Base-by-base conservation (phyloP, 2,888 invertebrate species). In the Meiosimyza decipiens region DNA sequence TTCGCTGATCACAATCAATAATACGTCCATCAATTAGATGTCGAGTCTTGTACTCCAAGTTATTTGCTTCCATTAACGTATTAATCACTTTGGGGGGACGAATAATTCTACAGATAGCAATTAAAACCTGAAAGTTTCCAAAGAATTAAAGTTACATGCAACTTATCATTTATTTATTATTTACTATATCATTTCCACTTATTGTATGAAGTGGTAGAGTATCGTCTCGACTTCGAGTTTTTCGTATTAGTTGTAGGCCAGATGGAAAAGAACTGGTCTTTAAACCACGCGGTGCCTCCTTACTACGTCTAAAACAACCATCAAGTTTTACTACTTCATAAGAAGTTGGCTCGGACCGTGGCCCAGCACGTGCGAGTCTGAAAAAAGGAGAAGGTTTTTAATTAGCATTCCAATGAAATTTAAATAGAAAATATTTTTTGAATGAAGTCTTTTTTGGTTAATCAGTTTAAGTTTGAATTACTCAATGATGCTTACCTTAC, bases 21-120 rank as follows among this genome's bases (percentile, higher is more conserved):
- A 97, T 96, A 63, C 93, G 91, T 0, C 97, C 96, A 88, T 96
- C 96, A 69, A 96, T 91, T 72, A 94, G 89, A 87, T 97, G 97
- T 77, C 96, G 90, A 1, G 96, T 96, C 83, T 94, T 92, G 86
- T 97, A 97, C 85, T 97, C 96, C 81, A 96, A 92, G 79, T 93
- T 92, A 73, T 90, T 91, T 9, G 91, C 90, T 80, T 93, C 92
- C 72, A 92, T 85, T 60, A 92, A 83, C 70, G 91, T 88, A 79
- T 91, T 90, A 50, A 92, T 91, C 65, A 94, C 90, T 69, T 92
- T 89, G 72, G 91, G 90, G 65, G 94, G 93, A 81, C 92, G 90
- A 79, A 92, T 87, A 40, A 94, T 88, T 82, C 92, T 90, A 33
- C 93, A 94, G 84, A 95, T 91, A 71, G 93, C 93, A 80, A 93